Conservation (phyloP, 2,113 vertebrate genomes). For the Fregata magnificens region DNA sequence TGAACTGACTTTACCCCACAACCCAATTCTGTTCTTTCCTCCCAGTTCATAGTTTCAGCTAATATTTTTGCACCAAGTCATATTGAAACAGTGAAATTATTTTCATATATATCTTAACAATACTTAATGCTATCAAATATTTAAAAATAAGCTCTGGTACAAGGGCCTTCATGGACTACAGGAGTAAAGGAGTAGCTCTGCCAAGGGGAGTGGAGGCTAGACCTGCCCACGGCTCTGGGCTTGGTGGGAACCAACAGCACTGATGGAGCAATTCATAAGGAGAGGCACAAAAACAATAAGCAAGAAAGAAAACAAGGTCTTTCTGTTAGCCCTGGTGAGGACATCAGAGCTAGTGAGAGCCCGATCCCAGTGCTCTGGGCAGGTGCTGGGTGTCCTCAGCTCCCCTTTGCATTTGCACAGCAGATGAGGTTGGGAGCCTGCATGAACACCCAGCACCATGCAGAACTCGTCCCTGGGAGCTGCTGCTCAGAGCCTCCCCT, state of each 20-base stretch:
- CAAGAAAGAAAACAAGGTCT: neutral
- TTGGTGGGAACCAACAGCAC: neutral
- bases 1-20: neutral
- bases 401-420: rapidly evolving
- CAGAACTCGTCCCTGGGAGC: neutral
- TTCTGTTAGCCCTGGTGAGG: neutral
- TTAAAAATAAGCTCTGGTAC: neutral
- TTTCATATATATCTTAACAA: neutral
- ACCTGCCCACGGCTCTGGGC: neutral
- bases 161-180: neutral
- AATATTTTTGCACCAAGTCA: neutral
- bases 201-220: neutral
- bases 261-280: neutral
- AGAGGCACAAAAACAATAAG: neutral
- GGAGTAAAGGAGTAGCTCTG: neutral
- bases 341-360: neutral
- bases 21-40: neutral
- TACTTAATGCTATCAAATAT: neutral
- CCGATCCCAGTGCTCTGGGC: rapidly evolving
- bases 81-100: neutral
- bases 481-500: neutral
- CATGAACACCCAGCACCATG: neutral
- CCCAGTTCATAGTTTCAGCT: neutral
- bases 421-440: neutral
- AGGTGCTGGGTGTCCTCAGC: neutral